Base-by-base conservation (phyloP, 2,888 invertebrate species). In the Caenorhabditis uteleia region DNA sequence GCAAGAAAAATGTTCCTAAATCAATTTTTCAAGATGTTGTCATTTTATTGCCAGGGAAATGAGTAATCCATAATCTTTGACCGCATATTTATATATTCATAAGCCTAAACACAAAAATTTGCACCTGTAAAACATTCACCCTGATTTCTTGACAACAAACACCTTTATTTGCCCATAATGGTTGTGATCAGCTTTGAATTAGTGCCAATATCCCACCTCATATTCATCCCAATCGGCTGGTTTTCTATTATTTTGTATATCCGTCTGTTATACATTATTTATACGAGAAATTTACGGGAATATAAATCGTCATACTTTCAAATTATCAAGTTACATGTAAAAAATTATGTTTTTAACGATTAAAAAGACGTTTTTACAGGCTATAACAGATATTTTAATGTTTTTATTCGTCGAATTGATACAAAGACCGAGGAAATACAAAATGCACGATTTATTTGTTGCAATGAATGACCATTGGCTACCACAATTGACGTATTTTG, bases 321-420 rank as follows among this genome's bases (percentile, higher is more conserved):
- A 20, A 46, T 56, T 21, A 23, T 47, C 14, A 34, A 31, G 6
- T 16, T 51, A 0, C 61, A 62, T 43, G 61, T 62, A 34, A 34
- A 34, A 8, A 34, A 34, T 7, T 5, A 8, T 34, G 5, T 29
- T 29, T 29, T 29, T 12, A 29, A 12, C 29, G 7, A 29, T 8
- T 8, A 16, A 16, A 20, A 25, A n/a, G 7, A 12, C 3, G 7
- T 18, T 2, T 33, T 54, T 56, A 27, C 39, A 62, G 61, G 61
- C 61, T 1, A 36, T 62, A n/a, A 56, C 56, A 3, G 61, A 62
- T 23, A 23, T 55, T 4, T n/a, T 46, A 10, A 51, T 62, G 56
- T 56, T 62, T 10, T 26, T 56, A 1, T 51, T 50, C 18, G 61
- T 62, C 1, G 61, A 62, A 34, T 10, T 62, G 1, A 12, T 62